Evolutionary conservation across 2,113 vertebrate genomes (phyloP).

Genomic region (Nothocercus julius): DNA sequence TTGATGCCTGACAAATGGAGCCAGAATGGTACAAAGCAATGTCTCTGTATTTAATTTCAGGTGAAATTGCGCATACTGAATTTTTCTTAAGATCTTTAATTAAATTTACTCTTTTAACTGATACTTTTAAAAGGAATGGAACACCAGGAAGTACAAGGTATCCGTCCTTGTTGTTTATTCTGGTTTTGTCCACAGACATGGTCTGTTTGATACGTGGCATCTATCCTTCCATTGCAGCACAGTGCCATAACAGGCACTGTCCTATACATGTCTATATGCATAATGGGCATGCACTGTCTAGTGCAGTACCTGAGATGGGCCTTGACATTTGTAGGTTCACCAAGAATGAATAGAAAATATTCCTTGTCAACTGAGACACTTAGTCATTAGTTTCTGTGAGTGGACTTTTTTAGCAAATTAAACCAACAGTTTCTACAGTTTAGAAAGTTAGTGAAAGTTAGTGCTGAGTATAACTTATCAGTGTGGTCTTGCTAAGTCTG

Average conservation of each 20-base stretch:
- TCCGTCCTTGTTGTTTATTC: not conserved
- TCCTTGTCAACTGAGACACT: not conserved
- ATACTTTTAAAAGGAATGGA: not conserved
- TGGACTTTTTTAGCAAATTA: not conserved
- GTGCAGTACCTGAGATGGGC: not conserved
- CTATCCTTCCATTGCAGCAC: not conserved
- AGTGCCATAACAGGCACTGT: not conserved
- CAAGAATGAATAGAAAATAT: not conserved
- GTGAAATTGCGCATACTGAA: not conserved
- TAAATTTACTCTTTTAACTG: not conserved
- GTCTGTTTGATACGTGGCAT: not conserved
- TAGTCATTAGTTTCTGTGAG: not conserved
- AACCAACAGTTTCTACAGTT: not conserved
- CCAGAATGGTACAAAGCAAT: not conserved
- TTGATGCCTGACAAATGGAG: not conserved
- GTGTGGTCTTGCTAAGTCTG: not conserved
- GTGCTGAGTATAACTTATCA: not conserved
- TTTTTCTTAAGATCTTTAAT: not conserved
- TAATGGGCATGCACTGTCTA: accelerated
- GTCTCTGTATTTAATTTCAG: not conserved
- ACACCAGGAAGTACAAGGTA: not conserved
- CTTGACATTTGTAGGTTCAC: not conserved
- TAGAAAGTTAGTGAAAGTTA: not conserved
- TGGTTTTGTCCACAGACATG: not conserved
- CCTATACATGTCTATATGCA: no score